phyloP scores from a whole-genome alignment of 2,113 vertebrate species.

The Sturnira hondurensis region DNA sequence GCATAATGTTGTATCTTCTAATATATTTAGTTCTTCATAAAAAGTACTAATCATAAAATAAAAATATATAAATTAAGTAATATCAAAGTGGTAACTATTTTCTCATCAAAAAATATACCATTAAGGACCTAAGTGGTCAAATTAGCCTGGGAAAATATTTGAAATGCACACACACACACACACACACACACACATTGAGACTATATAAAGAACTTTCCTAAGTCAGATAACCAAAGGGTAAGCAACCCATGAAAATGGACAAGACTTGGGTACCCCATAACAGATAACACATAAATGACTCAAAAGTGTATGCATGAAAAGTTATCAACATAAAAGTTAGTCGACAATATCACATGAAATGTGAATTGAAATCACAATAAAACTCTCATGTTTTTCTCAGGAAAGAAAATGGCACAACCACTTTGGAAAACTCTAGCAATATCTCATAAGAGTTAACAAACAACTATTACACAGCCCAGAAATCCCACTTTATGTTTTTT shows the following conservation, averaged over 20 bases:
- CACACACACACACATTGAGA: not conserved
- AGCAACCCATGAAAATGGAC: not conserved
- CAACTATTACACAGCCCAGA: not conserved
- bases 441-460: not conserved
- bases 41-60: not conserved
- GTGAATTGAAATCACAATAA: not conserved
- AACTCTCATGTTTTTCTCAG: not conserved
- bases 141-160: not conserved
- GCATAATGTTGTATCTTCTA: not conserved
- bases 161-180: too few relatives aligned
- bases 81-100: not conserved
- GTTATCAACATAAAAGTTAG: too few relatives aligned
- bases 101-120: not conserved
- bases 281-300: not conserved
- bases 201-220: not conserved
- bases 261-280: not conserved
- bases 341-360: too few relatives aligned
- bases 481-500: not conserved
- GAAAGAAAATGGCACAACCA: not conserved
- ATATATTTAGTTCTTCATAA: not conserved
- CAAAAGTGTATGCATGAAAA: not conserved
- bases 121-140: not conserved
- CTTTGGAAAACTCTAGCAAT: not conserved
- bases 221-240: not conserved
- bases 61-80: not conserved